Percentiles rank a stretch among this genome's conserved stretches.
Evolutionary conservation across 2,888 invertebrate genomes (phyloP).

Genomic region (Brachyptera risi): DNA sequence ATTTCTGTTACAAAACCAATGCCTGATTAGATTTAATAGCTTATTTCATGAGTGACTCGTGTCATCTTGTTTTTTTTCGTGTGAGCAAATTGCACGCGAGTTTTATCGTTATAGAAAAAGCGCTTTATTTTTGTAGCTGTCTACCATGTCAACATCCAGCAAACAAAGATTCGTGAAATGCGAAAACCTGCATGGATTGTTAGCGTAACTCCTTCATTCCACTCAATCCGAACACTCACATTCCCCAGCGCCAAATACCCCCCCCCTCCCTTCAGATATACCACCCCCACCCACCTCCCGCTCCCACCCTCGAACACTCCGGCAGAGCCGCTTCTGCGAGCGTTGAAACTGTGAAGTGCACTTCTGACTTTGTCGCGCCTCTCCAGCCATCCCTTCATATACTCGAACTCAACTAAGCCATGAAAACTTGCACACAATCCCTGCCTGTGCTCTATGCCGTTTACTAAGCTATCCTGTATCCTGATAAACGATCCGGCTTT

Average conservation of each 20-base stretch:
- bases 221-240: neutral
- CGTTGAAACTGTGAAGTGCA: slow-evolving; percentile 24
- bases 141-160: neutral
- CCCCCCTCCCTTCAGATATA: neutral
- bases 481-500: slow-evolving; percentile 19
- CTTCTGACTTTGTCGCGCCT: slow-evolving; percentile 25
- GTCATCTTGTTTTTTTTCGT: neutral
- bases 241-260: neutral
- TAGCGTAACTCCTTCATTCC: slow-evolving; percentile 12
- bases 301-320: neutral
- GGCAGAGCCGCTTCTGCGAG: neutral
- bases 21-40: slow-evolving; percentile 20
- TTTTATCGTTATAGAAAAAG: neutral
- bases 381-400: slow-evolving; percentile 1
- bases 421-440: slow-evolving; percentile 16
- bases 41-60: neutral
- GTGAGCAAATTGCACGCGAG: neutral
- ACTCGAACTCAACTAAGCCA: slow-evolving; percentile 11
- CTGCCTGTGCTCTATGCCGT: neutral
- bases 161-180: neutral
- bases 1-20: neutral
- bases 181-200: slow-evolving; percentile 2
- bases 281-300: neutral
- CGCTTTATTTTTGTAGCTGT: slow-evolving; percentile 1
- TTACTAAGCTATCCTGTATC: slow-evolving; percentile 11